Evolutionary conservation across 2,888 invertebrate species (phyloP).

Genomic region (Clivina fossor): DNA sequence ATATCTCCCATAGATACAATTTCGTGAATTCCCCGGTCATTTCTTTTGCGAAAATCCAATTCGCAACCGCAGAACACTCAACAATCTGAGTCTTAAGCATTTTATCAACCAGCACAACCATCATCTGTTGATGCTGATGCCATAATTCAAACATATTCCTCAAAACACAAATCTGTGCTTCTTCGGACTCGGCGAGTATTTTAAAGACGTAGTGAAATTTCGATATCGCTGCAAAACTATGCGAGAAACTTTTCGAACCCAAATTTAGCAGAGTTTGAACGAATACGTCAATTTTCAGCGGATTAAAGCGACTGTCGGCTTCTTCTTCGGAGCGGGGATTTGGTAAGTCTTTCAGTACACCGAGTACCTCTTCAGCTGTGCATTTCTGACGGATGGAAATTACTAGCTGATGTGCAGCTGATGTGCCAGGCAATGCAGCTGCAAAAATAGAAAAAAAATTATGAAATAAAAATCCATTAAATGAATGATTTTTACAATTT

Average conservation of each 20-base stretch:
- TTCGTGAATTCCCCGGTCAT: conserved; percentile 92
- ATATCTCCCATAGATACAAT: conserved; percentile 93
- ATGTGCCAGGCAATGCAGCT: conserved; percentile 77
- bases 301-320: conserved; percentile 78
- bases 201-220: conserved; percentile 93
- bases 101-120: conserved; percentile 94
- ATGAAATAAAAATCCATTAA: not conserved
- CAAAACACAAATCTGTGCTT: conserved; percentile 92
- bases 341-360: conserved; percentile 83
- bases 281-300: conserved; percentile 94
- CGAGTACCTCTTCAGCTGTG: conserved; percentile 85
- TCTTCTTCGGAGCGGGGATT: conserved; percentile 77
- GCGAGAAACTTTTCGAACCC: conserved; percentile 96
- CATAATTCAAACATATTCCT: conserved; percentile 94
- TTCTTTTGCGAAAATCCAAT: conserved; percentile 96
- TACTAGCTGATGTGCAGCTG: conserved; percentile 83
- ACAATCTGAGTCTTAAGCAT: conserved; percentile 96
- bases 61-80: conserved; percentile 95
- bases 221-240: conserved; percentile 97
- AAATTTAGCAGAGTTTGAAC: conserved; percentile 92
- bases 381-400: conserved; percentile 87
- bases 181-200: conserved; percentile 90
- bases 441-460: conserved; percentile 43
- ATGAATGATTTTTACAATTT: not conserved
- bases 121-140: conserved; percentile 95